Evolutionary conservation across 2,113 vertebrate species (phyloP), one percentile per base, ranked within the genome.

Genomic region (Elephantulus edwardii): DNA sequence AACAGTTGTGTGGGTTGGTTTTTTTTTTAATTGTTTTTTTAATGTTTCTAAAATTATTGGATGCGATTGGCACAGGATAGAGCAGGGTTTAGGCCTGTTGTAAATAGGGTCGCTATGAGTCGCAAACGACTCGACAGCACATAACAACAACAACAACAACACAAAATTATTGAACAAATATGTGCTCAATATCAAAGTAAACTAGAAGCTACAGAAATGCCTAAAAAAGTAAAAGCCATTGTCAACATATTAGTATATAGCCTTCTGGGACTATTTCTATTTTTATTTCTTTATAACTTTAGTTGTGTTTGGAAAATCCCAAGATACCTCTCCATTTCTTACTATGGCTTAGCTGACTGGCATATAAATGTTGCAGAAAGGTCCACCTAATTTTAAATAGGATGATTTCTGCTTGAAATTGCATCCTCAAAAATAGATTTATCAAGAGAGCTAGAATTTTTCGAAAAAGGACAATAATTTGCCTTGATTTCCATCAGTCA

Each of bases 241-340:
- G 16, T 86, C 24, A 68, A 78, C 11, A 76, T 78, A 93, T 92
- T 91, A 54, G 12, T 60, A 56, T 80, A 44, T 30, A 80, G 16
- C 19, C 46, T 91, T 92, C 52, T 9, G 78, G 80, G 42, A 81
- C 33, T 46, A 2, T 89, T 81, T 77, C 35, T 20, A 11, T 24
- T 80, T 54, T 33, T 83, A 4, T 78, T 60, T 62, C 58, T 85
- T 19, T 54, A 38, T 92, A 30, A 70, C 9, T 68, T 83, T 14
- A 64, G 76, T 79, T 90, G 33, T 66, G 72, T 85, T 82, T 78
- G n/a, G 60, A 40, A 75, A 62, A 64, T 86, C 38, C 28, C 50
- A 90, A 82, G 16, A 58, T 86, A 62, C 58, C 35, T 86, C 54
- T 72, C 26, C 30, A 24, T 33, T 12, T 3, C 4, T 74, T 82